Base-by-base conservation (phyloP, 2,113 vertebrate species). In the Azemiops feae region DNA sequence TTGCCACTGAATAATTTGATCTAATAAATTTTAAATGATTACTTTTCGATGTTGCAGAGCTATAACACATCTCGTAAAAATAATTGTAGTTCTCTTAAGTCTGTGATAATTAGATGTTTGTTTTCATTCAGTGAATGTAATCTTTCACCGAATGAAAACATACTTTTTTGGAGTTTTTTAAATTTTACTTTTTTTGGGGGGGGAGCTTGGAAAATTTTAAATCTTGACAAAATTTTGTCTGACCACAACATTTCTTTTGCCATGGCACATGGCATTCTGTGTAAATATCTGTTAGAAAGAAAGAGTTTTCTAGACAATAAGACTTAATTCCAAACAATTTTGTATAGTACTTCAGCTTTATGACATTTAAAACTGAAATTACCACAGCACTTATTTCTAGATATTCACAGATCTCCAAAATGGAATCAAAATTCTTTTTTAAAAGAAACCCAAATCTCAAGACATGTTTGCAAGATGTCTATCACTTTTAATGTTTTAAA, bases 61-160 rank as follows among this genome's bases (percentile, higher is more conserved):
- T 94, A n/a, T 18, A 45, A 1, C 57, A 18, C 87, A 45, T 16
- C 22, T 0, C 86, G 14, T 60, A 87, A 57, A 92, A 91, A 89
- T 93, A 94, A 47, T 64, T 0, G 7, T 94, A 87, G 0, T 87
- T 0, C 39, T n/a, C 45, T 47, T 58, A n/a, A 58, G 6, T 58
- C 30, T 87, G 22, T 94, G 1, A 50, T 87, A 93, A 0, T 94
- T 94, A 92, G 5, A 2, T 87, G 57, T 1, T 94, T 89, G 5
- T 2, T 90, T 30, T 90, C 25, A 86, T 57, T 90, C 54, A 52
- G 74, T 22, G 16, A 27, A 89, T 53, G 54, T 90, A 89, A 89
- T 89, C 47, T 50, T 50, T 50, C 47, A 50, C 47, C 47, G 8
- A 50, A 50, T 50, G 47, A 50, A 50, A 50, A 50, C 8, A 47